Conservation (phyloP, 2,113 vertebrate genomes). For the Erythrocercus mccallii region DNA sequence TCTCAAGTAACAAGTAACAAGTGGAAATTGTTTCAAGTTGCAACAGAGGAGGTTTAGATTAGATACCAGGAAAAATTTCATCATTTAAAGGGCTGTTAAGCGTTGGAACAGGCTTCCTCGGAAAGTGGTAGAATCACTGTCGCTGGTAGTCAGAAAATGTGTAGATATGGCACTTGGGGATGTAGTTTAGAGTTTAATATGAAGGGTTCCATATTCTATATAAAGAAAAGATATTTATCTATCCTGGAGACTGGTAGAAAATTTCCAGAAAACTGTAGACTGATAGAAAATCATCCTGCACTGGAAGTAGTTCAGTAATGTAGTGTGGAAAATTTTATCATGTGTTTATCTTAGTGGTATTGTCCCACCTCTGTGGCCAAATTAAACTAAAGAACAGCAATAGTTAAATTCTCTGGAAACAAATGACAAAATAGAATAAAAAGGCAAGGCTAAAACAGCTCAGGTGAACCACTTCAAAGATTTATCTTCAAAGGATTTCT, state of each 20-base stretch:
- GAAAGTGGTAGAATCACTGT: neutral
- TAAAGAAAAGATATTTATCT: neutral
- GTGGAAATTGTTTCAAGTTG: neutral
- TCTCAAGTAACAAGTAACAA: neutral
- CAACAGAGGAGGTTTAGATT: neutral
- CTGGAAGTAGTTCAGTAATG: neutral
- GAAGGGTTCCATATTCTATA: neutral
- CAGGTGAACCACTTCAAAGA: neutral
- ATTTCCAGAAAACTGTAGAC: neutral
- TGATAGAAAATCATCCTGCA: neutral
- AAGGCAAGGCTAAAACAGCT: neutral
- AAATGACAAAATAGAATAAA: neutral
- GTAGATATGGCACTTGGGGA: neutral
- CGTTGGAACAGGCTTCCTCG: neutral
- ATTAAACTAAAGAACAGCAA: neutral
- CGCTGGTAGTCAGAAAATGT: accelerated
- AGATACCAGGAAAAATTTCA: neutral
- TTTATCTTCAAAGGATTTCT: neutral
- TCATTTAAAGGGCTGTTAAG: neutral
- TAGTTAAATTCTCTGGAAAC: neutral
- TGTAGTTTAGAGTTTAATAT: neutral
- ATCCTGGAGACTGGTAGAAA: neutral
- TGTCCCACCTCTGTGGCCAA: neutral
- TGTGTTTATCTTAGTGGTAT: neutral
- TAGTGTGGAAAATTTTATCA: neutral